Conservation (phyloP, 2,888 invertebrate genomes). For the Zygaena filipendulae region DNA sequence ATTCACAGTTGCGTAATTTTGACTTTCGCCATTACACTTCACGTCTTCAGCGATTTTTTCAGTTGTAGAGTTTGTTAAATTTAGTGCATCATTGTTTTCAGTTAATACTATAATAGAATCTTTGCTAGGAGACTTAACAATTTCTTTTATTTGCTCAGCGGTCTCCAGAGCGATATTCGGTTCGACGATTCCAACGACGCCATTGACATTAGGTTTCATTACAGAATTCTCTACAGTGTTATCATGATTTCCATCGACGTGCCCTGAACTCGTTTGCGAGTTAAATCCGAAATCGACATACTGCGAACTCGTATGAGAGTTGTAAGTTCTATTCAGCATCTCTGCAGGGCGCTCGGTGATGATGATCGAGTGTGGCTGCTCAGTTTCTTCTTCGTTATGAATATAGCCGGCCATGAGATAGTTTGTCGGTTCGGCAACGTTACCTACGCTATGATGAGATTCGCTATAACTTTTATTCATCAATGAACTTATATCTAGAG, state of each 20-base stretch:
- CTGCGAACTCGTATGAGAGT: constrained; percentile 21
- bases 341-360: constrained; percentile 44
- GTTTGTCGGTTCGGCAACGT: constrained; percentile 27
- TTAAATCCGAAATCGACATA: background rate
- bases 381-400: constrained; percentile 47
- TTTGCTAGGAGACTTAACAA: too few relatives aligned
- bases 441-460: constrained; percentile 20
- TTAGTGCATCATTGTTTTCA: constrained; percentile 11
- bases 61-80: constrained; percentile 15
- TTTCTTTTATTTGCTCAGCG: background rate
- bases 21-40: constrained; percentile 36
- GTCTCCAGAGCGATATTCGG: background rate
- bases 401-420: constrained; percentile 38
- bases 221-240: background rate
- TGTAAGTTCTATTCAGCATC: constrained; percentile 29
- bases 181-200: constrained; percentile 1
- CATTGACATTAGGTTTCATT: constrained; percentile 10
- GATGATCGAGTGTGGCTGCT: constrained; percentile 58
- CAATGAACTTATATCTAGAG: constrained; percentile 27
- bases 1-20: constrained; percentile 49
- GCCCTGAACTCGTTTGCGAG: background rate
- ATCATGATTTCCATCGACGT: background rate
- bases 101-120: too few relatives aligned
- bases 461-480: background rate
- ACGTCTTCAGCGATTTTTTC: constrained; percentile 13